Base-by-base conservation (phyloP, 2,797 vertebrate genomes). In the Mus minutoides region DNA sequence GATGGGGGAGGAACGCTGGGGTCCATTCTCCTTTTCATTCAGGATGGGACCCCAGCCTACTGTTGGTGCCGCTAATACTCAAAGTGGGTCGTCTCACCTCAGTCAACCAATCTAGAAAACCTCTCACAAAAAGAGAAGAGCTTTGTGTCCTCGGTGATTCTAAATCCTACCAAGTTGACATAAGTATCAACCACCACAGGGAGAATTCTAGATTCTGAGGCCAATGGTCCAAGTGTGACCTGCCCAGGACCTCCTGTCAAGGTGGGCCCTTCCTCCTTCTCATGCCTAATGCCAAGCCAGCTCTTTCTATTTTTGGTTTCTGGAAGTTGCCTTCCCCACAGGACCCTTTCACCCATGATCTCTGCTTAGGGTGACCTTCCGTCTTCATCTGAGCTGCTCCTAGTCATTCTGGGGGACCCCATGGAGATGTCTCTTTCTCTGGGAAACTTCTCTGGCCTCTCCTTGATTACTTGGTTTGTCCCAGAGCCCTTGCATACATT, bases 281-380 rank as follows among this genome's bases (percentile, higher is more conserved):
- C 31, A 24, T 0, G 9, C n/a, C 21, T 49, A 5, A 31, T 22
- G 26, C n/a, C 14, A 11, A 0, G 5, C 31, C 37, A 2, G 9
- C 40, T 43, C 49, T 67, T 67, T 43, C 56, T 4, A 8, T 1
- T 78, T 56, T 75, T 21, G 78, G 14, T 73, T 92, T 79, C 62
- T n/a, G 19, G 13, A 85, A 78, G n/a, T 16, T 56, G 17, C 11
- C 54, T 40, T 75, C 26, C n/a, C 58, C 40, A 29, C 24, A 13
- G 19, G 29, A 16, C 46, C 34, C 56, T 83, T 77, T 88, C 49
- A 21, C 75, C 71, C 52, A 29, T 13, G 31, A 2, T 37, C 13
- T 24, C 40, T 73, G 10, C 22, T 85, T 21, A 4, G 52, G 34
- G 16, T 21, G n/a, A 21, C 26, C 26, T 26, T 34, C 12, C 6